Base-by-base conservation (phyloP, 2,113 vertebrate species). In the Ranitomeya imitator region DNA sequence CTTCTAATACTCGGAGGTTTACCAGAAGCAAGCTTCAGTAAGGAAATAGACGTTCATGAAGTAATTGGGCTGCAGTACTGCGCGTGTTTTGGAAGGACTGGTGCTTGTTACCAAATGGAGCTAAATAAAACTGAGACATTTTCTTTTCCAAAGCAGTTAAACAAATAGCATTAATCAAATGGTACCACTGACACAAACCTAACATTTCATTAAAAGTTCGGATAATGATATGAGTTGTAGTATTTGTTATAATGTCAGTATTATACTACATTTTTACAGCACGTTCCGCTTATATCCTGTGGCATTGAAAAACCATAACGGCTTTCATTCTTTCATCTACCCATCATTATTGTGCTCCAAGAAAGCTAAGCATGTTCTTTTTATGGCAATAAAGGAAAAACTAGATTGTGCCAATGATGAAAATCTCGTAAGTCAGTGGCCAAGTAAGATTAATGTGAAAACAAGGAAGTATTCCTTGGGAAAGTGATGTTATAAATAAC, bases 401-500 rank as follows among this genome's bases (percentile, higher is more conserved):
- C 60, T 88, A 92, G 86, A 21, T 59, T 83, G 89, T 59, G 83
- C 89, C 86, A 79, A 80, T 89, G 87, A 90, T 45, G 74, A 0
- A 87, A 55, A 59, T 74, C 86, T 88, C 88, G 88, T 71, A 59
- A 31, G 54, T 71, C 16, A 10, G 88, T 63, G 67, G 86, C 54
- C 23, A 76, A 86, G 80, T 88, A 90, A 90, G 21, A 10, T 21
- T 84, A 91, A 89, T 54, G 65, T 90, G 76, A 91, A 91, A 9
- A 60, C 0, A 89, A 18, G 16, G 15, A 77, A 37, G 81, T 90
- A 31, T 92, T 88, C 10, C 67, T 92, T 85, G 11, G 57, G 74
- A 90, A 89, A 90, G 19, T 19, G 57, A 83, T 79, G 79, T 65
- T 83, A 65, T 83, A 77, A 88, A 19, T 83, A 76, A 71, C 18